These are phyloP conservation scores for Falcaria lacertinaria DNA, from an alignment of 2,888 invertebrate genomes.

Conservation along the genomic window DNA sequence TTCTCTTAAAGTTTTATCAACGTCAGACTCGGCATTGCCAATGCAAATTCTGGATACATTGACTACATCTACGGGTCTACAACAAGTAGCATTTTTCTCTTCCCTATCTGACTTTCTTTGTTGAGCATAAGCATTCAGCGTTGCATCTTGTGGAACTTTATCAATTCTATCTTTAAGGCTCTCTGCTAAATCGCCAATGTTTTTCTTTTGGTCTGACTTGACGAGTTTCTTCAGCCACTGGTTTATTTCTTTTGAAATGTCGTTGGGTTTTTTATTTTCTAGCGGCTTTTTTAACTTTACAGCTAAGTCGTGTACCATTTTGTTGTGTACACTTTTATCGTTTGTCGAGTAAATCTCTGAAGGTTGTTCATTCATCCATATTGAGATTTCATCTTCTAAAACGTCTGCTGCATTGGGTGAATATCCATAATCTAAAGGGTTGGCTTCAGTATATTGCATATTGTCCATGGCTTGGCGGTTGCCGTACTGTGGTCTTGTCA, in stretches of 20 bases:
- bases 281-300: conserved; percentile 27
- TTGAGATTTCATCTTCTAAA: conserved; percentile 47
- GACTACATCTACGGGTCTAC: background rate
- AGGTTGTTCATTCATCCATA: conserved; percentile 49
- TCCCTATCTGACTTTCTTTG: background rate
- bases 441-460: conserved; percentile 19
- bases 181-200: conserved; percentile 27
- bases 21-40: conserved; percentile 8
- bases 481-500: conserved; percentile 35
- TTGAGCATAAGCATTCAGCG: conserved; percentile 14
- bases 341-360: conserved; percentile 25
- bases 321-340: conserved; percentile 20
- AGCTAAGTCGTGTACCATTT: conserved; percentile 37
- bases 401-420: conserved; percentile 31
- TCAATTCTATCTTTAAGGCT: conserved; percentile 32
- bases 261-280: conserved; percentile 21
- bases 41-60: background rate
- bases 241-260: conserved; percentile 28
- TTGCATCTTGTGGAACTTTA: conserved; percentile 33
- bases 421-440: conserved; percentile 2
- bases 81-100: background rate
- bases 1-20: conserved; percentile 38
- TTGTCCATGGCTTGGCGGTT: conserved; percentile 35
- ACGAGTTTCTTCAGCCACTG: conserved; percentile 35
- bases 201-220: conserved; percentile 23